Conservation (phyloP, 2,113 vertebrate genomes). For the Tricholaema leucomelas region DNA sequence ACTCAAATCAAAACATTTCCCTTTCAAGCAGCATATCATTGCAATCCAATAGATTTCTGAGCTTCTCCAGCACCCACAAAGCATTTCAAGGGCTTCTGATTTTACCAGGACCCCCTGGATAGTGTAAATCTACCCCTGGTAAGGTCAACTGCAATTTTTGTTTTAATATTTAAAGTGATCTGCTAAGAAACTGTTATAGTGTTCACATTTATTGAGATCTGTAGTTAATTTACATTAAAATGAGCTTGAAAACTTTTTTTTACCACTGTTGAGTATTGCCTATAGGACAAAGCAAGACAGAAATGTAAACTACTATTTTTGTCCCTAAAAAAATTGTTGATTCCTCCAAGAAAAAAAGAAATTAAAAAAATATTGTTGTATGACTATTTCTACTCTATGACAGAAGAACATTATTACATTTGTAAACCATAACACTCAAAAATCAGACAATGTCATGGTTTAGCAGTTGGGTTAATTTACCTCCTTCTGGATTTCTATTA, state of each 20-base stretch:
- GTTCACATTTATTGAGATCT: neutral
- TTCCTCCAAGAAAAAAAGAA: neutral
- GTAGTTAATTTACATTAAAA: neutral
- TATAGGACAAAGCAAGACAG: neutral
- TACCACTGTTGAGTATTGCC: neutral
- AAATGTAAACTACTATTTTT: neutral
- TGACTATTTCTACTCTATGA: neutral
- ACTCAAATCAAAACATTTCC: neutral
- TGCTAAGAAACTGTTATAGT: neutral
- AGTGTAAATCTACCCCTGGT: neutral
- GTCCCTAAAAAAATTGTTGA: rapidly evolving
- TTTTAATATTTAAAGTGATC: neutral
- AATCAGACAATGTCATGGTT: neutral
- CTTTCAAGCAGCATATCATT: neutral
- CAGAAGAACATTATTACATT: neutral
- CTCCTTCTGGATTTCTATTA: neutral
- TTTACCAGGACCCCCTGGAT: neutral
- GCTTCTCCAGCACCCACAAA: neutral
- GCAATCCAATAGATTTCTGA: neutral
- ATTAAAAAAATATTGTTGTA: neutral
- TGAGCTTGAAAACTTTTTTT: rapidly evolving
- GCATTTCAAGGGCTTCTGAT: neutral
- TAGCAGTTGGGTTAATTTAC: neutral
- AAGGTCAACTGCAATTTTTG: neutral
- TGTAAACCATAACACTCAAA: neutral